Evolutionary conservation across 2,797 vertebrate genomes (phyloP).

Genomic region (Lepus oiostolus): DNA sequence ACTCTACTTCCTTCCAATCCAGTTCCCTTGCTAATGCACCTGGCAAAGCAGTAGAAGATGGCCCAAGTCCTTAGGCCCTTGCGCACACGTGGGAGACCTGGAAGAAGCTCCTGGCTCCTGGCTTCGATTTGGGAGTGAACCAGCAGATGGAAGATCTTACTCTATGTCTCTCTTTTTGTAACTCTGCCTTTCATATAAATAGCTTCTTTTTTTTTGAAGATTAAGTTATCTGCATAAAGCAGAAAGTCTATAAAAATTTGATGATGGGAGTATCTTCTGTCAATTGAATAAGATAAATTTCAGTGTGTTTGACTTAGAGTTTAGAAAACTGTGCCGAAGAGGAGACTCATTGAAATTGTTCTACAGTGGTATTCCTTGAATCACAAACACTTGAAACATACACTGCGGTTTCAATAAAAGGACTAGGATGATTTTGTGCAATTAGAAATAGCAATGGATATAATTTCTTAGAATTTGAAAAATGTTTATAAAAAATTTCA

Average conservation of each 20-base stretch:
- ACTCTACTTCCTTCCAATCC: no score
- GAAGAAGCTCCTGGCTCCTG: no score
- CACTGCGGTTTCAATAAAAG: constrained; percentile 18
- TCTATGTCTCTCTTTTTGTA: no score
- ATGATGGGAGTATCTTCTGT: neutral
- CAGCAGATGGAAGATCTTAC: no score
- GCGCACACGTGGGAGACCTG: no score
- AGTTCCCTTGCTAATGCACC: no score
- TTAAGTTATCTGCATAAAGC: neutral
- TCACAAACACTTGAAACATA: neutral
- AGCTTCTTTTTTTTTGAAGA: no score
- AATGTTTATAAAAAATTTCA: constrained; percentile 1
- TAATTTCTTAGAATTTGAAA: neutral
- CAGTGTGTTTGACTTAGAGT: neutral
- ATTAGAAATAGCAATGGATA: neutral
- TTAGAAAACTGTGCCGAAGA: constrained; percentile 6
- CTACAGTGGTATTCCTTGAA: neutral
- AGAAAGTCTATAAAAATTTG: constrained; percentile 24
- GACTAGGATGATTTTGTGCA: neutral
- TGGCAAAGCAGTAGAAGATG: no score
- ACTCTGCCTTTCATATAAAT: no score
- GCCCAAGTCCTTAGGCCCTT: no score
- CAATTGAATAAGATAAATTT: constrained; percentile 19
- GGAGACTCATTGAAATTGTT: neutral
- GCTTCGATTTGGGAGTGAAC: no score